Evolutionary conservation across 1,140 invertebrate species (phyloP), one percentile per base, ranked within the genome.

Genomic region (Macrosteles quadrilineatus): DNA sequence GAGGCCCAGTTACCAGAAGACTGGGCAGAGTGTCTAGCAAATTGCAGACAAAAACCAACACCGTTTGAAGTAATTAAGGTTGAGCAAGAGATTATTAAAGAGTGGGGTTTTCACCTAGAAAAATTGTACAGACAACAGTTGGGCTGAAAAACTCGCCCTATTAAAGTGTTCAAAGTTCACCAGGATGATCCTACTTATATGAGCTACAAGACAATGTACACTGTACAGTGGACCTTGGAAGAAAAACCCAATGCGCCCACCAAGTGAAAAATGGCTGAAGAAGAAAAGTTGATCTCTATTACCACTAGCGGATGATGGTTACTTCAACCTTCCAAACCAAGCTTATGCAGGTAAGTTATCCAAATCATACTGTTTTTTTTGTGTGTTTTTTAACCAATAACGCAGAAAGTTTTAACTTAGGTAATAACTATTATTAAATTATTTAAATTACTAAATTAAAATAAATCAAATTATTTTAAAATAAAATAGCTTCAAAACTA

Each of bases 51-150:
- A 21, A 69, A 69, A 6, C 68, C 68, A 6, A 64, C 55, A 45
- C 68, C 59, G 27, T 70, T 70, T 67, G 4, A 67, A 23, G 65
- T 67, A 2, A 31, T 67, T 25, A 17, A 23, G 25, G 65, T 67
- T 47, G 45, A 67, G 32, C 29, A 40, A 40, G 2, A 31, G 11
- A 36, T 31, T 27, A 36, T 65, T n/a, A 40, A 40, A 65, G 32
- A 65, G 12, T 36, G 62, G 62, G 11, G 6, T 62, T 25, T 2
- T 9, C 19, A 30, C 57, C 57, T 62, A 30, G 57, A 62, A 27
- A 30, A 62, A 11, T 2, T 62, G 23, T 62, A 62, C 19, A 53
- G n/a, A 53, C 47, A 4, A 19, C 47, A 53, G n/a, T 53, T 53
- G 47, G 47, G 23, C 47, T 53, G 47, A 4, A 53, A 53, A 53